Evolutionary conservation across 2,113 vertebrate genomes (phyloP).

Genomic region (Engystomops pustulosus): DNA sequence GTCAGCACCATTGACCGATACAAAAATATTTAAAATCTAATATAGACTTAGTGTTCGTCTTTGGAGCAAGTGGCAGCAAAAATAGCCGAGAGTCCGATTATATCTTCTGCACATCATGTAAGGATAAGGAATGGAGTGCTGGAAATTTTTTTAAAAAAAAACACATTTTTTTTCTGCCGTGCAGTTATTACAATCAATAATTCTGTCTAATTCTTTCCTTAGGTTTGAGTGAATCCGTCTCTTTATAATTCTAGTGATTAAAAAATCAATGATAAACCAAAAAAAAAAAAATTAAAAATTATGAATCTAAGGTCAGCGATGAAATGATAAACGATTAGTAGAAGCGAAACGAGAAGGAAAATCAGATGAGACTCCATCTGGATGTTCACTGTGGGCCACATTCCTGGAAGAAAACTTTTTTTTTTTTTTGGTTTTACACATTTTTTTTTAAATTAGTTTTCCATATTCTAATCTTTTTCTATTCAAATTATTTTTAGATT

Average conservation of each 20-base stretch:
- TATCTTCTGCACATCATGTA: not conserved
- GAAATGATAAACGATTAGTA: not conserved
- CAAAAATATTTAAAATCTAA: conserved; percentile 39
- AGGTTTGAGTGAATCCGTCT: not conserved
- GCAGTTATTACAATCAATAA: not conserved
- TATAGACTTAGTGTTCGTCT: conserved; percentile 13
- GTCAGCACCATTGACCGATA: conserved; percentile 23
- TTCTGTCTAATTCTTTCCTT: not conserved
- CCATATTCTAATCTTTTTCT: too few relatives aligned
- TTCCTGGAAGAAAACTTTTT: too few relatives aligned
- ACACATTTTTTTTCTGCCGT: not conserved
- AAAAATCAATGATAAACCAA: not conserved
- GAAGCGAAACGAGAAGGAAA: not conserved
- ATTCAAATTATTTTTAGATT: too few relatives aligned
- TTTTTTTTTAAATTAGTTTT: too few relatives aligned
- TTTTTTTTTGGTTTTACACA: too few relatives aligned
- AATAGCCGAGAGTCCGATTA: not conserved
- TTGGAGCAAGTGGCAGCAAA: conserved; percentile 36
- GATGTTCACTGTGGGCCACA: not conserved
- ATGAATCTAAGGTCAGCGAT: not conserved
- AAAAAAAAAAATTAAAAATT: too few relatives aligned
- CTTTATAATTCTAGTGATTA: not conserved
- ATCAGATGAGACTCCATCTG: not conserved
- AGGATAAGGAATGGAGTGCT: too few relatives aligned
- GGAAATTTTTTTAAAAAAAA: not conserved